phyloP scores from a whole-genome alignment of 2,797 vertebrate species.

The Chloroceryle amazona region DNA sequence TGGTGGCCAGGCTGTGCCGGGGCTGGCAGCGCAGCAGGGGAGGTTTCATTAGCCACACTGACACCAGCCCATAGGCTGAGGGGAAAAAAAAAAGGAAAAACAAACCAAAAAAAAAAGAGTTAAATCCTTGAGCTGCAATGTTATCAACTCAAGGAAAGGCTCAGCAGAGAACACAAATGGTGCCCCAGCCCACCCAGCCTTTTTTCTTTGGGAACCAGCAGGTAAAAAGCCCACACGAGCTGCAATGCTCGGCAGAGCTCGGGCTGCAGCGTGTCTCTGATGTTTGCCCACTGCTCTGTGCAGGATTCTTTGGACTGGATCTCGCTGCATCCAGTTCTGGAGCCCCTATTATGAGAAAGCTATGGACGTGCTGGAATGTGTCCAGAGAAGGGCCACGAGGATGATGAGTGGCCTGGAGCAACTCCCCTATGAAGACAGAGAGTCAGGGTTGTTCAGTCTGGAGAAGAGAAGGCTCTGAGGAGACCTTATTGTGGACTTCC shows the following conservation, averaged over 20 bases:
- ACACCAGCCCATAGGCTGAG: neutral
- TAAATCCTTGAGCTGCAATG: fast-evolving
- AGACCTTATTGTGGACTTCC: too few species aligned
- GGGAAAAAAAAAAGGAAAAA: neutral
- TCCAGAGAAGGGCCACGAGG: too few species aligned
- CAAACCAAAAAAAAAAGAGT: neutral
- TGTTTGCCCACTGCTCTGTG: too few species aligned
- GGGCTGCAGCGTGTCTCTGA: neutral
- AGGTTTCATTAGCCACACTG: neutral
- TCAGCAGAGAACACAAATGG: neutral
- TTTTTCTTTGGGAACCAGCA: neutral
- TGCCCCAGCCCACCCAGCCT: neutral
- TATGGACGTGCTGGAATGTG: too few species aligned
- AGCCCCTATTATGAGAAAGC: too few species aligned
- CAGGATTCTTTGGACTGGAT: neutral
- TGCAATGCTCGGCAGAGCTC: too few species aligned
- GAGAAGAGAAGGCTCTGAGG: too few species aligned
- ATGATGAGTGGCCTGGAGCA: too few species aligned
- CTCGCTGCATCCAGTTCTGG: neutral
- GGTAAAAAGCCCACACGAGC: too few species aligned
- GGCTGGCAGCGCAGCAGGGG: neutral
- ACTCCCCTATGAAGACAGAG: too few species aligned
- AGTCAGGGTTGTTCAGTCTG: too few species aligned
- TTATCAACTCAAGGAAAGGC: neutral
- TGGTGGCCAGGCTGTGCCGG: neutral